Evolutionary conservation across 2,797 vertebrate species (phyloP).

Genomic region (Heteromormyrus szaboi): DNA sequence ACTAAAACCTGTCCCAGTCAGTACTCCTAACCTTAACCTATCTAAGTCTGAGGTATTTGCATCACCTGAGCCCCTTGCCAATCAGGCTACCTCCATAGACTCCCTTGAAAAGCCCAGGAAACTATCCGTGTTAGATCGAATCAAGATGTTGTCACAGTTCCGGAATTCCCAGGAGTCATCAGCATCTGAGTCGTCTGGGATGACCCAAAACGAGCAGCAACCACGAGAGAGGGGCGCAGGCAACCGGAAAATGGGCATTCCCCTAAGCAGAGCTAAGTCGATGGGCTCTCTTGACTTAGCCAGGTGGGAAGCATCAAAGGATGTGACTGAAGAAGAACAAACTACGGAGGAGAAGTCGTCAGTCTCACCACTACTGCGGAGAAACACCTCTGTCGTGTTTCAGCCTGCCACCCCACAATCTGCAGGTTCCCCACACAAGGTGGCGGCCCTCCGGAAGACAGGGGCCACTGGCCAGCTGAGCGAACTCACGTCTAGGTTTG

Average conservation of each 20-base stretch:
- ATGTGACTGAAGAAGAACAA: background rate
- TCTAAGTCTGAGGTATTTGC: background rate
- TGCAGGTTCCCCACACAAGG: constrained; percentile 27
- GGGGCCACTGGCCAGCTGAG: constrained; percentile 3
- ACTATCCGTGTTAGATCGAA: background rate
- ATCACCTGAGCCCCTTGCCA: background rate
- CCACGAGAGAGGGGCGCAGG: background rate
- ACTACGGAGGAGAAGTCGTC: background rate
- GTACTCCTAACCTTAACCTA: background rate
- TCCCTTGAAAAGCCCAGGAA: background rate
- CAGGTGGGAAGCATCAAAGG: background rate
- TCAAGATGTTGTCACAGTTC: background rate
- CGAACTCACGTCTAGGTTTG: constrained; percentile 75
- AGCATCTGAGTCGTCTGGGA: background rate
- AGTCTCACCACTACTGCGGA: background rate
- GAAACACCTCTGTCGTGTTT: constrained; percentile 29
- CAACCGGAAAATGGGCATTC: background rate
- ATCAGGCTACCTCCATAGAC: background rate
- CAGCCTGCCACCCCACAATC: constrained; percentile 40
- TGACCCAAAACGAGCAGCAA: background rate
- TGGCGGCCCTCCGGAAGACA: constrained; percentile 23
- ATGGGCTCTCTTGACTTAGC: background rate
- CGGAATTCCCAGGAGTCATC: background rate
- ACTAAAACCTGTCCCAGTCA: constrained; percentile 1
- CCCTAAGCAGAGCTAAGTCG: constrained; percentile 1